phyloP scores from a whole-genome alignment of 2,113 vertebrate genomes.

The Pseudonaja textilis region DNA sequence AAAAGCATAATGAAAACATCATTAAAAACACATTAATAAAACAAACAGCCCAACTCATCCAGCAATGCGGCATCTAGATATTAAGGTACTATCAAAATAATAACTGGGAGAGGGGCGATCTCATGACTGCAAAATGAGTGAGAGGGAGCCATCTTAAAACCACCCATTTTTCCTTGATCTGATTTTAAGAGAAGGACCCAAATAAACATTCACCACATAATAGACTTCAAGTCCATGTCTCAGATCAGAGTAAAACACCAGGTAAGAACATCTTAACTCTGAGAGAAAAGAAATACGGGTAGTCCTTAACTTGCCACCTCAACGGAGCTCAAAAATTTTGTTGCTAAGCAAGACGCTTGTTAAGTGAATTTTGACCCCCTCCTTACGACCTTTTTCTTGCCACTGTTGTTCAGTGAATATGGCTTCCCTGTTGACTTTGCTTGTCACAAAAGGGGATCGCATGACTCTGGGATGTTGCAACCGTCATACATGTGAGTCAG shows the following conservation, averaged over 20 bases:
- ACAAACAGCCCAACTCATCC: neutral
- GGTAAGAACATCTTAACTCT: neutral
- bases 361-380: neutral
- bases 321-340: neutral
- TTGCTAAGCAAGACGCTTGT: neutral
- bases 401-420: neutral
- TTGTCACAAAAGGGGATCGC: neutral
- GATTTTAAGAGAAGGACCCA: neutral
- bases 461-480: neutral
- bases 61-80: neutral
- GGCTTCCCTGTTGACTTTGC: neutral
- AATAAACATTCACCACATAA: neutral
- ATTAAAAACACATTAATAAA: neutral
- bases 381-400: neutral
- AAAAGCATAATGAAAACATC: neutral
- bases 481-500: neutral
- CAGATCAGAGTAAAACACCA: neutral
- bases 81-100: neutral
- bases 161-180: neutral
- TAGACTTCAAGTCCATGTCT: neutral
- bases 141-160: neutral
- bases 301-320: neutral
- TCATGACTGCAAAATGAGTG: neutral
- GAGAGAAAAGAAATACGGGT: neutral
- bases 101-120: neutral